These are phyloP conservation scores for Pyrochroa serraticornis DNA, from an alignment of 2,888 invertebrate species.

Conservation along the genomic window DNA sequence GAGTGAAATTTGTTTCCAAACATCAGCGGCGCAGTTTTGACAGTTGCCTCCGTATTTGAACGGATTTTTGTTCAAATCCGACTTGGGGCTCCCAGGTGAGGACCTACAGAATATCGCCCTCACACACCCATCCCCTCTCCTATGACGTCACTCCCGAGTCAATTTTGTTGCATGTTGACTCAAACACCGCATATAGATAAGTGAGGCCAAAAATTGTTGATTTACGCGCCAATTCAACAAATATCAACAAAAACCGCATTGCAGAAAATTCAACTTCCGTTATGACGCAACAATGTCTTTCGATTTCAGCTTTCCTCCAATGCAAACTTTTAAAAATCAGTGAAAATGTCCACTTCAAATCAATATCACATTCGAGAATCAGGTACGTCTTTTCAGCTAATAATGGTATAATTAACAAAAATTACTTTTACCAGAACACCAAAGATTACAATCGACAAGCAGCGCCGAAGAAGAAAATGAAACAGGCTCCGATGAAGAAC, in stretches of 20 bases:
- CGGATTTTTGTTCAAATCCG: not conserved
- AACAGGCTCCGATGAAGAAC: conserved; percentile 43
- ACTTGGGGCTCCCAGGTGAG: conserved; percentile 18
- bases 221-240: not conserved
- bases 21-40: conserved; percentile 25
- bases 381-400: conserved; percentile 28
- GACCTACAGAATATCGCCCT: conserved; percentile 25
- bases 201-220: conserved; percentile 13
- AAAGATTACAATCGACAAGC: conserved; percentile 45
- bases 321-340: not conserved
- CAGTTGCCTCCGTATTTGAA: not conserved
- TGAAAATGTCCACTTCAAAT: conserved; percentile 38
- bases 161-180: conserved; percentile 34
- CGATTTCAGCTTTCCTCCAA: not conserved
- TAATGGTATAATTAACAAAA: not conserved
- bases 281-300: not conserved
- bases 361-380: conserved; percentile 38
- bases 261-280: too few relatives aligned
- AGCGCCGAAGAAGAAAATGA: conserved; percentile 50
- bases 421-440: conserved; percentile 31
- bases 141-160: conserved; percentile 39
- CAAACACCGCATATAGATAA: conserved; percentile 32
- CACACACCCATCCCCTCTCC: conserved; percentile 41
- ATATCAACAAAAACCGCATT: too few relatives aligned
- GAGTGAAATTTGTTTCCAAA: conserved; percentile 41